A percentile compares a stretch with the other conserved stretches of the same genome.
Conservation (phyloP, 2,113 vertebrate genomes). For the Ariopsis seemanni region DNA sequence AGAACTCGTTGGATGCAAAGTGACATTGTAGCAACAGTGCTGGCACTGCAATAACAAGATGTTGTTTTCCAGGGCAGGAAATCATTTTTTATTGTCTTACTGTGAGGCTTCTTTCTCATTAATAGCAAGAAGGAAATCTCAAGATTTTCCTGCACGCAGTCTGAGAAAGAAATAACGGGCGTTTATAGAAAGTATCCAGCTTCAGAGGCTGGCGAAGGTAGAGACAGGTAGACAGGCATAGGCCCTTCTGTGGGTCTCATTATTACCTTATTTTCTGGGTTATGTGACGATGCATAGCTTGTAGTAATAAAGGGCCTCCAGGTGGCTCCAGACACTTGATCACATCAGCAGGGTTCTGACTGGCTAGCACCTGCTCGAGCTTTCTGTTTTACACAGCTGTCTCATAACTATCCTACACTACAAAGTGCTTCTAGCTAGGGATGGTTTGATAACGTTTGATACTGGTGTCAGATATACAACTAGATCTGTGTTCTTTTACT, state of each 20-base stretch:
- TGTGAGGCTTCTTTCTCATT: neutral
- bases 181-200: neutral
- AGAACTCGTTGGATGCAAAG: constrained; percentile 16
- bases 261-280: neutral
- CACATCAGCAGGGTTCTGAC: constrained; percentile 14
- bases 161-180: neutral
- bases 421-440: neutral
- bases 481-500: neutral
- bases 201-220: neutral
- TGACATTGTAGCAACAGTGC: neutral
- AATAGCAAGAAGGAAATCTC: neutral
- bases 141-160: neutral
- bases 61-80: neutral
- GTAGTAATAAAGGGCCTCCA: constrained; percentile 1
- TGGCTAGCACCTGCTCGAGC: constrained; percentile 1
- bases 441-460: neutral
- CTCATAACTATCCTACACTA: neutral
- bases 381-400: neutral
- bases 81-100: neutral
- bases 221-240: neutral
- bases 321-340: constrained; percentile 2
- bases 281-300: neutral
- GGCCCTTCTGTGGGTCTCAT: neutral
- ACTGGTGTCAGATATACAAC: neutral
- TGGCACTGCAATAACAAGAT: neutral